Percentiles rank a stretch among this genome's conserved stretches.
phyloP scores from a whole-genome alignment of 2,113 vertebrate species.

The Rhinolophus ferrumequinum region DNA sequence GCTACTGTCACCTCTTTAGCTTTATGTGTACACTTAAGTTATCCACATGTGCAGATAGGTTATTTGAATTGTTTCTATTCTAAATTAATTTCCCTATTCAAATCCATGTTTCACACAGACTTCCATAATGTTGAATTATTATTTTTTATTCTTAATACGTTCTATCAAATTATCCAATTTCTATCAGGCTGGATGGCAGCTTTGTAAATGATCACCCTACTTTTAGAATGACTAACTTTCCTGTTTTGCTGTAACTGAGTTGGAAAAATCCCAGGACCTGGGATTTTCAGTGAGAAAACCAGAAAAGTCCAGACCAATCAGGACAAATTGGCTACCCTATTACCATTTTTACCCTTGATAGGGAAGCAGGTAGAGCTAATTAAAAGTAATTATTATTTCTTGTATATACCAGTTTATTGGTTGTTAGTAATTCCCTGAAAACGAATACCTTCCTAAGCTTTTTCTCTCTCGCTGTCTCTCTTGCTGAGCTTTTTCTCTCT shows the following conservation, averaged over 20 bases:
- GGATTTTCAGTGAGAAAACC: background rate
- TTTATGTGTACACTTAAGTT: background rate
- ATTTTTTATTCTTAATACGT: background rate
- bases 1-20: background rate
- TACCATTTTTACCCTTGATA: background rate
- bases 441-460: background rate
- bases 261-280: fast-evolving
- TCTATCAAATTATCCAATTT: background rate
- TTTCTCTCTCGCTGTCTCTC: background rate
- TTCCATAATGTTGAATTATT: background rate
- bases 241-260: background rate
- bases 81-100: background rate
- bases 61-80: background rate
- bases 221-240: background rate
- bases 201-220: background rate
- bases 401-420: background rate
- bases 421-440: background rate
- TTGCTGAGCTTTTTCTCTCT: background rate
- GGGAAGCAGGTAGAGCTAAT: background rate
- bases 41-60: background rate
- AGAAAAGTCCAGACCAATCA: background rate
- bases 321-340: background rate
- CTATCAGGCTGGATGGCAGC: background rate
- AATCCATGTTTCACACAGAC: background rate
- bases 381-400: background rate